Conservation (phyloP, 2,888 invertebrate species). For the Ectemnius continuus region DNA sequence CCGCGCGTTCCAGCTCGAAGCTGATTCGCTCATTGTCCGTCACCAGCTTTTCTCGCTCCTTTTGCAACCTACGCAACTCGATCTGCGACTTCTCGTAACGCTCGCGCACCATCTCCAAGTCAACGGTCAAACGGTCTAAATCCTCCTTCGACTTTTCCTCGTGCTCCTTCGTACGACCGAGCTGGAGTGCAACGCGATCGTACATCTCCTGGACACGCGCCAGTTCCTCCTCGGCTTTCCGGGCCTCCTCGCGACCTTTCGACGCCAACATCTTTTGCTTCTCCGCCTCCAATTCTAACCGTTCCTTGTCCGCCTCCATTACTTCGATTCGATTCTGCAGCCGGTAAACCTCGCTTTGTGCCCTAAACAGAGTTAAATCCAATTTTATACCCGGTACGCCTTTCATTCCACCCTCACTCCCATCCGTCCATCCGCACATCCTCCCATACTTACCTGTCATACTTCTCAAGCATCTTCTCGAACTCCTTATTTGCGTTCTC, state of each 20-base stretch:
- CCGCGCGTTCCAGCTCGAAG: conserved; percentile 92
- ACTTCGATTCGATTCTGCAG: conserved; percentile 93
- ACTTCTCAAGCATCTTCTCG: conserved; percentile 95
- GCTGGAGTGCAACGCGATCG: conserved; percentile 90
- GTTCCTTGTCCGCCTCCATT: conserved; percentile 91
- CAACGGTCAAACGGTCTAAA: conserved; percentile 86
- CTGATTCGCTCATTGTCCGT: conserved; percentile 91
- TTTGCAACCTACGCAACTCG: conserved; percentile 89
- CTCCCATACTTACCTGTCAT: conserved; percentile 84
- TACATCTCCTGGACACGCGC: conserved; percentile 92
- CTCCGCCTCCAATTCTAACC: conserved; percentile 91
- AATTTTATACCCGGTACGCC: background rate
- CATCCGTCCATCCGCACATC: background rate
- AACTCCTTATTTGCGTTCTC: conserved; percentile 94
- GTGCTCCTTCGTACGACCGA: conserved; percentile 91
- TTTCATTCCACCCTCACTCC: background rate
- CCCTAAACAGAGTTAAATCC: conserved; percentile 79
- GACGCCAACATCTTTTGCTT: conserved; percentile 88
- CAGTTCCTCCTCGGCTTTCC: conserved; percentile 92
- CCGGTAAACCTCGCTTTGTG: conserved; percentile 93
- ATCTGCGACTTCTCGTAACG: conserved; percentile 93
- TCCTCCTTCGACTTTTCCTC: conserved; percentile 95
- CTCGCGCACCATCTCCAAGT: conserved; percentile 92
- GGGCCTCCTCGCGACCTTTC: conserved; percentile 90
- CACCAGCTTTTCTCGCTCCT: conserved; percentile 91